These are phyloP conservation scores for Coelogynopora nodosa DNA, from an alignment of 2,888 invertebrate species.

Conservation along the genomic window DNA sequence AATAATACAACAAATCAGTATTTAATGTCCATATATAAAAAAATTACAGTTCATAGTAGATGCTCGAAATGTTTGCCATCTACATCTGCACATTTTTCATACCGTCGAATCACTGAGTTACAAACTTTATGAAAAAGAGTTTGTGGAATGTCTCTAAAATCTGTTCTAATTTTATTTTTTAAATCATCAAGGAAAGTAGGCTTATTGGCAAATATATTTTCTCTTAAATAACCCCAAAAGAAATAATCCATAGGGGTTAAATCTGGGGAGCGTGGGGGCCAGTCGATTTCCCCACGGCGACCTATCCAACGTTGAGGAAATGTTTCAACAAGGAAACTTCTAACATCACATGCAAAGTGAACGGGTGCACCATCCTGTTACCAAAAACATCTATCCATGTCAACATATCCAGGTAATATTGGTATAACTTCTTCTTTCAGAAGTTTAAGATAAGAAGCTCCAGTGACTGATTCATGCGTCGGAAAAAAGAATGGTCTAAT, in stretches of 20 bases:
- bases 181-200: neutral
- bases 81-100: neutral
- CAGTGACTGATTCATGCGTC: slow-evolving; percentile 9
- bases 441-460: neutral
- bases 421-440: slow-evolving; percentile 26
- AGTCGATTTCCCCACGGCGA: neutral
- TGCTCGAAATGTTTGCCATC: neutral
- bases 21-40: neutral
- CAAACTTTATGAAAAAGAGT: neutral
- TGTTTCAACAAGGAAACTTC: neutral
- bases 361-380: neutral
- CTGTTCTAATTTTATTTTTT: neutral
- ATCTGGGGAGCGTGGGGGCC: neutral
- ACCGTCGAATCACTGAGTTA: neutral
- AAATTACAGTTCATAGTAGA: neutral
- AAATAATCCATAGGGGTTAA: neutral
- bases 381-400: slow-evolving; percentile 22
- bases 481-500: slow-evolving; percentile 20
- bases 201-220: neutral
- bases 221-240: neutral
- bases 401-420: slow-evolving; percentile 8
- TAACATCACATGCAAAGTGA: neutral
- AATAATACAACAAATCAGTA: neutral
- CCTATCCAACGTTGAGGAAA: neutral
- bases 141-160: neutral